Percentiles rank a stretch among this genome's conserved stretches.
These are phyloP conservation scores for Pedicia rivosa DNA, from an alignment of 2,888 invertebrate species.

Conservation along the genomic window DNA sequence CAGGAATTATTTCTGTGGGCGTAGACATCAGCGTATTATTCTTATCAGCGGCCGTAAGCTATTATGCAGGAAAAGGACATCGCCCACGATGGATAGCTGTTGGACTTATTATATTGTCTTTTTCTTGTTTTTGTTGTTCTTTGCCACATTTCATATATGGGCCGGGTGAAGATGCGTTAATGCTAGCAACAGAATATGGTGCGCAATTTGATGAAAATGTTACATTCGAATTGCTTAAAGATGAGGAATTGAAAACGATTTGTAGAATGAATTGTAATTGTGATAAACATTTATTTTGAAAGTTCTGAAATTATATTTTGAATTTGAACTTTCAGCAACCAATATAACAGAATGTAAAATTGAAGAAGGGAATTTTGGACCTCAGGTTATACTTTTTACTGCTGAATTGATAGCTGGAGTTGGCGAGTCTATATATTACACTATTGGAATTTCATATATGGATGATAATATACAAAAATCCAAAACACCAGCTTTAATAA, in stretches of 20 bases:
- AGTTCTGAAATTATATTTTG: too few relatives aligned
- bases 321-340: slow-evolving; percentile 5
- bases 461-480: slow-evolving; percentile 47
- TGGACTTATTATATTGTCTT: slow-evolving; percentile 38
- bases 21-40: slow-evolving; percentile 57
- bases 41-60: slow-evolving; percentile 46
- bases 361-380: slow-evolving; percentile 40
- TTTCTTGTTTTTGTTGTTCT: slow-evolving; percentile 48
- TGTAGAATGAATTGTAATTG: slow-evolving; percentile 31
- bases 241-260: slow-evolving; percentile 37
- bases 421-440: slow-evolving; percentile 31
- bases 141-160: slow-evolving; percentile 53
- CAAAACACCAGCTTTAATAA: slow-evolving; percentile 32
- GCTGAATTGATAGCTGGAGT: slow-evolving; percentile 56
- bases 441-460: slow-evolving; percentile 40
- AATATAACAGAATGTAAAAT: slow-evolving; percentile 30
- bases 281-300: not conserved
- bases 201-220: slow-evolving; percentile 29
- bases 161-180: slow-evolving; percentile 46
- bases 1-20: slow-evolving; percentile 54
- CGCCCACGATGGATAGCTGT: slow-evolving; percentile 57
- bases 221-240: slow-evolving; percentile 31
- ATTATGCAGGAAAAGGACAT: slow-evolving; percentile 54
- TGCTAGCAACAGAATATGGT: slow-evolving; percentile 42
- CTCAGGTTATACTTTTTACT: slow-evolving; percentile 43